Evolutionary conservation across 1,140 invertebrate species (phyloP).

Genomic region (Pachypsylla venusta): DNA sequence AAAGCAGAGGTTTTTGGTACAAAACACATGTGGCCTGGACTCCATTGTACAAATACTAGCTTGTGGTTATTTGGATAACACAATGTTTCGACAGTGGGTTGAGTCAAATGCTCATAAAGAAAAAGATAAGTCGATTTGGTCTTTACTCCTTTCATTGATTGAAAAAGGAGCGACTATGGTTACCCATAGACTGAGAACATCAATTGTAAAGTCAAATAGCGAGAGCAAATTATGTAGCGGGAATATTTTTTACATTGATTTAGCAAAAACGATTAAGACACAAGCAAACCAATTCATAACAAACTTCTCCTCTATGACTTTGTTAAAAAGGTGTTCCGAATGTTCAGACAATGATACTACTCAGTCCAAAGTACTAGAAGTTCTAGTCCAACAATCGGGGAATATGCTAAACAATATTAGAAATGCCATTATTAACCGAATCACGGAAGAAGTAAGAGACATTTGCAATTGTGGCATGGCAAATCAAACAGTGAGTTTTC

Average conservation of each 20-base stretch:
- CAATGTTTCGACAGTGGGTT: neutral
- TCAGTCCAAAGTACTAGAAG: no score
- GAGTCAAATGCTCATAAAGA: neutral
- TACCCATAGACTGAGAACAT: neutral
- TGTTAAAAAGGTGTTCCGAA: neutral
- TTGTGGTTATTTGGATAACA: neutral
- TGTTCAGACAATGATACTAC: neutral
- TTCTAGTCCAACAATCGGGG: no score
- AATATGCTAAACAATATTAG: no score
- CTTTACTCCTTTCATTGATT: neutral
- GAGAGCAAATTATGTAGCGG: neutral
- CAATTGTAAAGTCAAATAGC: neutral
- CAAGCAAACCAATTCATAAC: neutral
- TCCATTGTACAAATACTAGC: neutral
- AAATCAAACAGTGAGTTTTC: neutral
- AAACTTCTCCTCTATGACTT: neutral
- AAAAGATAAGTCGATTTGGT: neutral
- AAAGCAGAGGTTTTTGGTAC: neutral
- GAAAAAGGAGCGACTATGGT: neutral
- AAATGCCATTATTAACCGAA: neutral
- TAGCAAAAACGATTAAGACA: neutral
- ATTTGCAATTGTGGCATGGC: neutral
- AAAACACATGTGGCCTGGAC: neutral
- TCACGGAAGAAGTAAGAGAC: neutral
- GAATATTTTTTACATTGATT: neutral